Base-by-base conservation (phyloP, 2,888 invertebrate species). In the Himalopsyche japonica region DNA sequence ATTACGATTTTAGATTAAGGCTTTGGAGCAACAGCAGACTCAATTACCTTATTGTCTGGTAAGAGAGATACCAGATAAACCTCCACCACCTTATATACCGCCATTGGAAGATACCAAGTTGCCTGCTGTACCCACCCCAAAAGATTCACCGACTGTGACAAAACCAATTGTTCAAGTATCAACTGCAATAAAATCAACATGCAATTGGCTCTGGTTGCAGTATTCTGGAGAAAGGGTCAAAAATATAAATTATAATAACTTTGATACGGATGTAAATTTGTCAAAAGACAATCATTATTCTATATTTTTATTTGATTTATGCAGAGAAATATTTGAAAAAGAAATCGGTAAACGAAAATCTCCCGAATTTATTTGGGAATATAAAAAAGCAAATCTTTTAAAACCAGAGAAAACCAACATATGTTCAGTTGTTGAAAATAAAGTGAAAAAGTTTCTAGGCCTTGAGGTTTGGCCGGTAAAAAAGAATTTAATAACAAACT, bases 81-180 rank as follows among this genome's bases (percentile, higher is more conserved):
- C 86, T n/a, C 86, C 86, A 5, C 86, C 86, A 18, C 86, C 86
- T 5, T 87, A 87, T 43, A 87, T 86, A n/a, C 86, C 86, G 8
- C 86, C 86, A 20, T 70, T 83, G 20, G 86, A 86, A 76, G 85
- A 85, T 34, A 20, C 76, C 20, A 86, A 87, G 30, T 34, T 43
- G 3, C 43, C n/a, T 5, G 47, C 47, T 20, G 15, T 79, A 76
- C 10, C 49, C 1, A 57, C 43, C 57, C 81, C 80, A 8, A 81
- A 20, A 48, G 78, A 24, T 20, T 24, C 37, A 30, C 34, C 47
- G 7, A 57, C 30, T 82, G 47, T 79, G n/a, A 24, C 79, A 7
- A 79, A 81, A 57, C 76, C 79, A 10, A 78, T n/a, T 18, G 49
- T 76, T 15, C 57, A 80, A 49, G 43, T 82, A 7, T 20, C 30